phyloP scores from a whole-genome alignment of 2,888 invertebrate genomes.

The Leptinotarsa juncta region DNA sequence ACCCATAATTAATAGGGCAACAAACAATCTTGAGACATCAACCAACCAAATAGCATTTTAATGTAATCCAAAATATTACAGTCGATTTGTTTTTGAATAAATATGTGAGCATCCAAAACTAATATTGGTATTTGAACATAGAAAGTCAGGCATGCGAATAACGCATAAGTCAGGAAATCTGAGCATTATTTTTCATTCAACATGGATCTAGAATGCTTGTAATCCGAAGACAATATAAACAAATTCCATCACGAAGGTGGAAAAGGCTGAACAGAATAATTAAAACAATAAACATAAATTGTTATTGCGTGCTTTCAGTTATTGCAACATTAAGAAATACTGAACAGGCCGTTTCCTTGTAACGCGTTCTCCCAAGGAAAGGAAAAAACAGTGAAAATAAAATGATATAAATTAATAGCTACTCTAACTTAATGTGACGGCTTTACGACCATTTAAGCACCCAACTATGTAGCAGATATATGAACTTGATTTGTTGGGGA shows the following conservation, averaged over 20 bases:
- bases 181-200: conserved; percentile 1
- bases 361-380: conserved; percentile 8
- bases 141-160: too few species aligned
- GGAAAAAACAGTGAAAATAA: conserved; percentile 18
- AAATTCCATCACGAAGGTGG: conserved; percentile 11
- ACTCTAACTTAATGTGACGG: conserved; percentile 26
- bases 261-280: conserved; percentile 15
- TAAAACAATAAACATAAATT: conserved; percentile 8
- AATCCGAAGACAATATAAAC: neutral
- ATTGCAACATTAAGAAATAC: conserved; percentile 9
- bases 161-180: too few species aligned
- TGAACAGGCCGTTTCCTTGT: conserved; percentile 1
- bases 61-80: too few species aligned
- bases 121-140: too few species aligned
- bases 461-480: conserved; percentile 23
- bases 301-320: conserved; percentile 12
- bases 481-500: conserved; percentile 23
- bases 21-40: too few species aligned
- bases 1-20: too few species aligned
- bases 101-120: too few species aligned
- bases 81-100: too few species aligned
- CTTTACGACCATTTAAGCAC: conserved; percentile 27
- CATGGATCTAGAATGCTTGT: neutral
- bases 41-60: too few species aligned
- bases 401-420: conserved; percentile 26